phyloP scores from a whole-genome alignment of 2,113 vertebrate genomes.

The Galeopterus variegatus region DNA sequence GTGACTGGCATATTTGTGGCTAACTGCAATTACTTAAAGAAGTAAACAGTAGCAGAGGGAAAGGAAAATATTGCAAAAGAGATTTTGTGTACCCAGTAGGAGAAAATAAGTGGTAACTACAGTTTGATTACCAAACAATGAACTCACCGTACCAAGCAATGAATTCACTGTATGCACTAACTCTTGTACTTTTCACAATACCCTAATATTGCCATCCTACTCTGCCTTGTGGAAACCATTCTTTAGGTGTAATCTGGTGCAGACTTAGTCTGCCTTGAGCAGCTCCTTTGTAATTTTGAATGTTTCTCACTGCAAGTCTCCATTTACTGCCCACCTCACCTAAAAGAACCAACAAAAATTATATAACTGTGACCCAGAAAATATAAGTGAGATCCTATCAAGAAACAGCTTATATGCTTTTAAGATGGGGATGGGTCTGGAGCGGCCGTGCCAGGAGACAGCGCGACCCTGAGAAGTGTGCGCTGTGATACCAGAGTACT shows the following conservation, averaged over 20 bases:
- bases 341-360: slow-evolving; percentile 35
- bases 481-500: too few relatives aligned
- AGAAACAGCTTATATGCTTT: background rate
- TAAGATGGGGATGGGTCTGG: too few relatives aligned
- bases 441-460: too few relatives aligned
- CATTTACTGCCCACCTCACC: background rate
- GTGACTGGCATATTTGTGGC: background rate
- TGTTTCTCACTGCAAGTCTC: background rate
- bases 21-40: slow-evolving; percentile 36
- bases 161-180: background rate
- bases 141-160: background rate
- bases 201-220: background rate
- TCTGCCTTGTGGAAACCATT: background rate
- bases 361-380: background rate
- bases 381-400: background rate
- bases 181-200: background rate
- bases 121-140: slow-evolving; percentile 25
- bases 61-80: slow-evolving; percentile 57
- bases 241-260: background rate
- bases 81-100: background rate
- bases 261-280: slow-evolving; percentile 34
- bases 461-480: too few relatives aligned
- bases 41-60: slow-evolving; percentile 3
- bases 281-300: background rate
- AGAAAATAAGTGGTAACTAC: slow-evolving; percentile 16